A percentile compares a stretch with the other conserved stretches of the same genome.
Conservation (phyloP, 2,888 invertebrate species). For the Scotopteryx bipunctaria region DNA sequence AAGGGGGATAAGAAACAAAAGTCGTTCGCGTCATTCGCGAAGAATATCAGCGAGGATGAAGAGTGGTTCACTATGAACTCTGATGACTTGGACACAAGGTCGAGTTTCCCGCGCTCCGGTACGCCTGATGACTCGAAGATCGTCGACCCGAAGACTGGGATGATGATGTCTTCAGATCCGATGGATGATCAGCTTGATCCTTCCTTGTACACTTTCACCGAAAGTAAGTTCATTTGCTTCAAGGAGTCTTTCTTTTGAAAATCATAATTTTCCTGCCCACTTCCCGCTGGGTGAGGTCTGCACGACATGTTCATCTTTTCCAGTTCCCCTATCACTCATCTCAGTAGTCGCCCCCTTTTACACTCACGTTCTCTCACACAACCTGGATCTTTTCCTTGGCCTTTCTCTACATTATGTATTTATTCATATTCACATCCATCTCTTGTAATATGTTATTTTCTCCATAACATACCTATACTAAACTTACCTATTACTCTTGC, state of each 20-base stretch:
- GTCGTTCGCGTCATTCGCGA: constrained; percentile 50
- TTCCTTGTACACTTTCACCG: constrained; percentile 62
- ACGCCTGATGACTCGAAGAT: constrained; percentile 66
- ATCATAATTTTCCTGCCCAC: too few relatives aligned
- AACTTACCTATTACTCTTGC: too few relatives aligned
- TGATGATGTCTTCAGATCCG: constrained; percentile 54
- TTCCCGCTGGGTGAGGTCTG: too few relatives aligned
- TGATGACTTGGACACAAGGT: constrained; percentile 70
- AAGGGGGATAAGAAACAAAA: constrained; percentile 53
- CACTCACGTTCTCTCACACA: too few relatives aligned
- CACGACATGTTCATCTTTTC: too few relatives aligned
- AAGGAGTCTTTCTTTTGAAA: too few relatives aligned
- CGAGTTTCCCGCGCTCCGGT: constrained; percentile 69
- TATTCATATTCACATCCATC: background rate
- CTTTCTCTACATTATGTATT: too few relatives aligned
- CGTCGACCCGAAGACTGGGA: constrained; percentile 47
- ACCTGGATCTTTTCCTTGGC: too few relatives aligned
- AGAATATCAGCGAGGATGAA: constrained; percentile 66
- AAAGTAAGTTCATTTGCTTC: constrained; percentile 76
- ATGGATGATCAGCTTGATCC: constrained; percentile 58
- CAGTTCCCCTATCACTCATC: too few relatives aligned
- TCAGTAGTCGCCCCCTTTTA: too few relatives aligned
- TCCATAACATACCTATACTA: too few relatives aligned
- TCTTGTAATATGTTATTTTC: too few relatives aligned
- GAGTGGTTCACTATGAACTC: constrained; percentile 65